A percentile compares a stretch with the other conserved stretches of the same genome.
phyloP scores from a whole-genome alignment of 2,113 vertebrate genomes.

The Syngnathus scovelli region DNA sequence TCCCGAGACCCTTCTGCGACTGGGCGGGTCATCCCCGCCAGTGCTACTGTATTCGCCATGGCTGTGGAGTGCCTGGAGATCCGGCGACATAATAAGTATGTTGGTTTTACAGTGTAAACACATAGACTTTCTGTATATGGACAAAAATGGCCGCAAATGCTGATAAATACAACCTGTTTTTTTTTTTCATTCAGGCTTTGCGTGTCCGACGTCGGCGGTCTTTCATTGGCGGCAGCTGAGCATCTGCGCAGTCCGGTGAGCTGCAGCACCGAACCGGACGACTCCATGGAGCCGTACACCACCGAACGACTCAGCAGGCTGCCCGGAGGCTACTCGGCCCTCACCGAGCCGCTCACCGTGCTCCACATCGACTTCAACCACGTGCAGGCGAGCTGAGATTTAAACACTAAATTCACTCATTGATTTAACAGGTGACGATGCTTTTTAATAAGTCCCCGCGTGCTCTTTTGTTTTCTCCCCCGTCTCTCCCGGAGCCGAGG shows the following conservation, averaged over 20 bases:
- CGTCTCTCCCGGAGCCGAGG: background rate
- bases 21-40: conserved; percentile 89
- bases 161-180: no score
- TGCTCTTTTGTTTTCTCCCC: background rate
- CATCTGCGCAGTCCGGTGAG: conserved; percentile 80
- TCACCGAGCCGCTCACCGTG: conserved; percentile 83
- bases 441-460: no score
- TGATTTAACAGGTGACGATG: background rate
- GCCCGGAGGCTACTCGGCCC: conserved; percentile 80
- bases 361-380: conserved; percentile 88
- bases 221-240: conserved; percentile 71
- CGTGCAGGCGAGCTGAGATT: conserved; percentile 74
- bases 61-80: conserved; percentile 88
- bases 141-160: no score
- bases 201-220: conserved; percentile 74
- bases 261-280: conserved; percentile 71
- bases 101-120: no score
- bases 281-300: conserved; percentile 88
- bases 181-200: conserved; percentile 65
- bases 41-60: conserved; percentile 86
- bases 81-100: conserved; percentile 89
- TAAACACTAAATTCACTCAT: background rate
- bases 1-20: conserved; percentile 58
- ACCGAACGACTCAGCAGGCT: conserved; percentile 88
- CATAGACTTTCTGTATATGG: no score